Evolutionary conservation across 2,797 vertebrate genomes (phyloP), one percentile per base, ranked within the genome.

Genomic region (Acanthis flammea): DNA sequence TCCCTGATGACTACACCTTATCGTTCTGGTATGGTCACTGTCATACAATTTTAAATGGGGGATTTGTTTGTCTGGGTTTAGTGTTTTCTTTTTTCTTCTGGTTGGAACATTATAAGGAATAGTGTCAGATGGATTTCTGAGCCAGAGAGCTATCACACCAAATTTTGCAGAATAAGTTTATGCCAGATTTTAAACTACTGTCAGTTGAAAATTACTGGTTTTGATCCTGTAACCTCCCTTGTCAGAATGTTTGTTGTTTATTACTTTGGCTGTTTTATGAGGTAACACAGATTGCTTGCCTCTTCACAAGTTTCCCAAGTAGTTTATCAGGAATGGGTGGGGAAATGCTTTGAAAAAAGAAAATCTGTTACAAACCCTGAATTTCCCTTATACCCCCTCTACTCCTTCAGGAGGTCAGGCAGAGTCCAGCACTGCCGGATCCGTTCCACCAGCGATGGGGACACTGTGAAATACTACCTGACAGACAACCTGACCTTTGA

Each of bases 371-470:
- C 15, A 63, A 94, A 53, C 11, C 31, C 25, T 39, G 18, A n/a
- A 8, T 44, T 81, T 61, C 68, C 44, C 21, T 86, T 51, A 3
- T 33, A 3, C 3, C 4, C 8, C 39, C 14, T 84, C 71, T 16
- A 2, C 75, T 81, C 73, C 44, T 74, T 8, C 96, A 99, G 99
- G 99, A 98, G 99, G 55, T 96, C 96, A 6, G 99, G 99, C 54
- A 98, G 98, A 66, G 99, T 99, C 78, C 99, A 99, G 97, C 99
- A 99, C 97, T 99, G 99, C 82, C 98, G 98, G 11, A 99, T 99
- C 77, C 99, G 99, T 76, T 99, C 99, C 1, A 95, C 80, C 21
- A 51, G 95, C 5, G 99, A 99, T 5, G 98, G 97, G 2, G 97
- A 97, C 5, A 31, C 90, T 80, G 94, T 96, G 12, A 98, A 97